Percentiles rank a stretch among this genome's conserved stretches.
Evolutionary conservation across 2,888 invertebrate genomes (phyloP).

Genomic region (Stenotaenia linearis): DNA sequence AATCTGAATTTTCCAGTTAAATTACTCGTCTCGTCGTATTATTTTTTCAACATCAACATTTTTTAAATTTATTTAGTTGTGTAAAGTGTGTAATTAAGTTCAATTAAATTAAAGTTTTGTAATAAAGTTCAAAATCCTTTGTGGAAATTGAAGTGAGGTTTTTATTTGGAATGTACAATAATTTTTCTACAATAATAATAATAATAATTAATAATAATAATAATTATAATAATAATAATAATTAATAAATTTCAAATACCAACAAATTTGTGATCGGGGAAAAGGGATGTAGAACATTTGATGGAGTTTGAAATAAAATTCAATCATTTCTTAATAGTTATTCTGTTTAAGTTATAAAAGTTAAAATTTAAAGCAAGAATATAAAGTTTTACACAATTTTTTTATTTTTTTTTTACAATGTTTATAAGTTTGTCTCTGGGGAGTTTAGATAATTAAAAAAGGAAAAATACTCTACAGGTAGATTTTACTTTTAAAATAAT

Average conservation of each 20-base stretch:
- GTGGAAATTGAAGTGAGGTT: slow-evolving; percentile 14
- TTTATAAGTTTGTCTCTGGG: slow-evolving; percentile 22
- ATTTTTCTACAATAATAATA: slow-evolving; percentile 26
- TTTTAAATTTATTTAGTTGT: background rate
- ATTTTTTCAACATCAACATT: background rate
- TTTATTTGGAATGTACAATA: slow-evolving; percentile 26
- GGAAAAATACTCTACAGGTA: slow-evolving; percentile 17
- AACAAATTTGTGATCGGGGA: background rate
- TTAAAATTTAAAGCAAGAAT: slow-evolving; percentile 20
- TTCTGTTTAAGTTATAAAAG: slow-evolving; percentile 6
- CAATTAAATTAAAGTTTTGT: background rate
- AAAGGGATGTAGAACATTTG: background rate
- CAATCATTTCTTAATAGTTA: background rate
- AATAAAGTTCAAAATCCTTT: background rate
- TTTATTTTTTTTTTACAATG: slow-evolving; percentile 3
- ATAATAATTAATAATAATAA: slow-evolving; percentile 13
- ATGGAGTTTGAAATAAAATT: slow-evolving; percentile 15
- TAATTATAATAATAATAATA: slow-evolving; percentile 5
- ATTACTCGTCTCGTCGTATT: background rate
- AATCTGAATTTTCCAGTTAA: background rate
- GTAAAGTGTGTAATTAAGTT: background rate
- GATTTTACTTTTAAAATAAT: background rate
- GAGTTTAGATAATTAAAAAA: background rate
- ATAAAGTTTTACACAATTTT: slow-evolving; percentile 20
- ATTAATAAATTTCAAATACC: slow-evolving; percentile 21